A percentile compares a stretch with the other conserved stretches of the same genome.
These are phyloP conservation scores for Solea solea DNA, from an alignment of 2,113 vertebrate genomes.

Conservation along the genomic window DNA sequence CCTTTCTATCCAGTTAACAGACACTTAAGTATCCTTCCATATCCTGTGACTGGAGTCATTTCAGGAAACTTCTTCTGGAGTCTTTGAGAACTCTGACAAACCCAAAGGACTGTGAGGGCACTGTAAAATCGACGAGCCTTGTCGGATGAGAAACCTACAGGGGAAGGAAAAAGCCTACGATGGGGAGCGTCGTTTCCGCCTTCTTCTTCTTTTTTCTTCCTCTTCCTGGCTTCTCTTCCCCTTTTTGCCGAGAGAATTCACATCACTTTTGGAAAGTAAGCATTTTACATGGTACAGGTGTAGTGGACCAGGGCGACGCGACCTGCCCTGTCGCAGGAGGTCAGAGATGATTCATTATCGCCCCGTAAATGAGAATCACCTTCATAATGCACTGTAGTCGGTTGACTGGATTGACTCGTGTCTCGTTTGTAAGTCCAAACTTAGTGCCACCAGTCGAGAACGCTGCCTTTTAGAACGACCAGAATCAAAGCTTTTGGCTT, in stretches of 20 bases:
- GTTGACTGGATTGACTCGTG: conserved; percentile 62
- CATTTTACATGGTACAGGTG: conserved; percentile 65
- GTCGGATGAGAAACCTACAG: conserved; percentile 53
- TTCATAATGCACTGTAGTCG: conserved; percentile 61
- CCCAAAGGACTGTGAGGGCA: conserved; percentile 74
- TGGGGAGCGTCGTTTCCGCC: conserved; percentile 22
- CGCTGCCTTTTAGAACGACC: conserved; percentile 64
- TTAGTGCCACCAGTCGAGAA: conserved; percentile 68
- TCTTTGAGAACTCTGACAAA: conserved; percentile 84
- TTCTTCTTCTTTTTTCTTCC: conserved; percentile 18
- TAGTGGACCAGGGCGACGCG: conserved; percentile 71
- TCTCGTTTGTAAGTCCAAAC: conserved; percentile 48
- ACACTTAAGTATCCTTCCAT: conserved; percentile 81
- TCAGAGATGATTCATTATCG: conserved; percentile 51
- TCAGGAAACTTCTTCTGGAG: conserved; percentile 81
- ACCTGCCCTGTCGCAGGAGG: conserved; percentile 37
- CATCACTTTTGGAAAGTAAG: conserved; percentile 38
- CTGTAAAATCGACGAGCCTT: conserved; percentile 49
- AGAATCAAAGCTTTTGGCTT: conserved; percentile 44
- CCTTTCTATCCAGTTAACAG: conserved; percentile 68
- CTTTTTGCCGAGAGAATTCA: conserved; percentile 42
- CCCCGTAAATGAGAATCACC: conserved; percentile 50
- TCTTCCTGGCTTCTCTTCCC: conserved; percentile 41
- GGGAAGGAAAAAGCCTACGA: conserved; percentile 38
- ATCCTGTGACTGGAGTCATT: conserved; percentile 79